phyloP scores from a whole-genome alignment of 1,140 invertebrate species.

The Nasonia vitripennis region DNA sequence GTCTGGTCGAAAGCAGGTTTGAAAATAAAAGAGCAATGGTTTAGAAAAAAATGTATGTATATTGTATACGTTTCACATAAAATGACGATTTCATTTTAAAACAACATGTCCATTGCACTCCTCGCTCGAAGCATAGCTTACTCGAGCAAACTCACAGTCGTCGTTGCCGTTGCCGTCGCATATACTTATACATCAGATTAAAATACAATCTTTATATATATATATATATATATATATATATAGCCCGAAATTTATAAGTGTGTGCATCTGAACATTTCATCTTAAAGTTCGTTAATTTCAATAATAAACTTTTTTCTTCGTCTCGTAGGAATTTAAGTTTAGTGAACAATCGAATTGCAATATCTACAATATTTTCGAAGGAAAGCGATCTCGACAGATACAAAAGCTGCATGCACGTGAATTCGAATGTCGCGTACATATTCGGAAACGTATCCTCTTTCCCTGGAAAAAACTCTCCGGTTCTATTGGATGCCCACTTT shows the following conservation, averaged over 20 bases:
- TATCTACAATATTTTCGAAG: conserved; percentile 38
- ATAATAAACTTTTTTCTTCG: conserved; percentile 28
- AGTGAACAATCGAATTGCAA: conserved; percentile 22
- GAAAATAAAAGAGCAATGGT: background rate
- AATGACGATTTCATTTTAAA: conserved; percentile 38
- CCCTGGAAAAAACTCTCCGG: conserved; percentile 5
- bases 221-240: background rate
- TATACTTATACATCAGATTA: background rate
- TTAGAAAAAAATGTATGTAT: conserved; percentile 38
- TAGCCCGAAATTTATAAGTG: background rate
- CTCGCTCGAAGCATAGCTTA: background rate
- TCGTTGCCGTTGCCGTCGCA: background rate
- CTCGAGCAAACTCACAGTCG: conserved; percentile 29
- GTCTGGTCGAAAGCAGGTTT: too few relatives aligned
- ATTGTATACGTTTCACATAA: conserved; percentile 35
- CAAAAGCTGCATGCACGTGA: background rate
- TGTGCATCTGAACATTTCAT: conserved; percentile 35
- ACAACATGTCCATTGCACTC: conserved; percentile 42
- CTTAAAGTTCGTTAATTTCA: background rate
- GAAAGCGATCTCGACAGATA: conserved; percentile 10
- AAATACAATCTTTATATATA: conserved; percentile 14
- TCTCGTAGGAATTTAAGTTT: background rate
- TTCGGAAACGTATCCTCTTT: background rate
- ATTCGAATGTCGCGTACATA: background rate
- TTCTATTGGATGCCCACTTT: conserved; percentile 13